Conservation (phyloP, 2,113 vertebrate genomes). For the Cynopterus brachyotis region DNA sequence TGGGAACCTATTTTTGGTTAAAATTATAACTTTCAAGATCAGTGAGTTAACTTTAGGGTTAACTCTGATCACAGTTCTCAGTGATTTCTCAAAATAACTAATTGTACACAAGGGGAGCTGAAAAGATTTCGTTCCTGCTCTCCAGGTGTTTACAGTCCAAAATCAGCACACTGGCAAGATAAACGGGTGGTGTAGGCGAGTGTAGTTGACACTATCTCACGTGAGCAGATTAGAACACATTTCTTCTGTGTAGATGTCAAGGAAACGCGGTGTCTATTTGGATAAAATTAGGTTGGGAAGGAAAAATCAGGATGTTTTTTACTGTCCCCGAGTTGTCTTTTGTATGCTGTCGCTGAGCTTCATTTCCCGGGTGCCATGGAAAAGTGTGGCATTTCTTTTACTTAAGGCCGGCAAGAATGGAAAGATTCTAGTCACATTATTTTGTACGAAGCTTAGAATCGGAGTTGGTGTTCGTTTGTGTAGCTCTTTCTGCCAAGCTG, state of each 20-base stretch:
- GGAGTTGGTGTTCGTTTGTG: not conserved
- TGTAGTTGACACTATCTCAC: not conserved
- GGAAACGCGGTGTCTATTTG: not conserved
- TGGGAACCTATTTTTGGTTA: not conserved
- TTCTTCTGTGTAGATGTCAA: not conserved
- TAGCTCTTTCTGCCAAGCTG: not conserved
- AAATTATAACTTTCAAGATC: not conserved
- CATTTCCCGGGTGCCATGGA: not conserved
- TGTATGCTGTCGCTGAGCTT: not conserved
- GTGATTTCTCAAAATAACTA: not conserved
- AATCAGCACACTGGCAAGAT: not conserved
- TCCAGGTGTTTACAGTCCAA: not conserved
- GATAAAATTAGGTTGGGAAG: slow-evolving; percentile 3
- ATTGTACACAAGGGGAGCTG: not conserved
- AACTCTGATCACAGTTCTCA: not conserved
- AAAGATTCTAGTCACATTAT: not conserved
- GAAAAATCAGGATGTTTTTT: not conserved
- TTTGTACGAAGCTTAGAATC: not conserved
- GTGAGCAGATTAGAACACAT: not conserved
- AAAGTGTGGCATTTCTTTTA: not conserved
- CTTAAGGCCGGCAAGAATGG: not conserved
- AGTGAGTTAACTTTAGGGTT: not conserved
- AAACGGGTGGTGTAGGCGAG: not conserved
- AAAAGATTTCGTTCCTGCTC: not conserved
- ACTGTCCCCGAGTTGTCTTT: slow-evolving; percentile 20